Base-by-base conservation (phyloP, 37 sponge, comb jelly and placozoan genomes). In the Tethya wilhelma region DNA sequence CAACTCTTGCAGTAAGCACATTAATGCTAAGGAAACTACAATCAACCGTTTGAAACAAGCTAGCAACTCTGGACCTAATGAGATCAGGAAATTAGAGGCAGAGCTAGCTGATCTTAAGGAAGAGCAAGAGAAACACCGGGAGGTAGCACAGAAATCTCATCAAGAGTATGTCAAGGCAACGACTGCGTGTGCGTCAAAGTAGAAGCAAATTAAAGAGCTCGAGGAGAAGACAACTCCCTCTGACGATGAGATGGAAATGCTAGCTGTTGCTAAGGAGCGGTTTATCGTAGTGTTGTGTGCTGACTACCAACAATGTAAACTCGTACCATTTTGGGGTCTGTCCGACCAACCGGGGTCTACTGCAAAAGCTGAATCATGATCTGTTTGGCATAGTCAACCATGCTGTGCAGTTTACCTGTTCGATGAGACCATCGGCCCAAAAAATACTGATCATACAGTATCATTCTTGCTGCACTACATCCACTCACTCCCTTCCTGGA, bases 1-100 rank as follows among this genome's bases (percentile, higher is more conserved):
- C 64, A 75, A 83, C 59, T 62, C 73, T 29, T 84, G 85, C 41
- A 12, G 60, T 1, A 84, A 56, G 38, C 8, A 25, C 6, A 76
- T 84, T 44, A 58, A 69, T 62, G 69, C 85, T 11, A 75, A 77
- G 77, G 73, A 85, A 40, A 85, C 86, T 0, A 84, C 85, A 5
- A 38, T 85, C 0, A 85, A 85, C 38, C 66, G 86, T 33, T 17
- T 85, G 14, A 62, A 56, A 40, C 86, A 85, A 70, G 33, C 79
- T 59, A 72, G 55, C 23, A 30, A 25, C 14, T 78, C 78, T 44
- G 7, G 29, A 28, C 71, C 64, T 22, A 33, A 58, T 39, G 49
- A 83, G 5, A 58, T 80, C 26, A 38, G 43, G 32, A 59, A 38
- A 56, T 74, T 82, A 8, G 56, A 77, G 28, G 69, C 66, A 44